Evolutionary conservation across 92 coral and sea anemone genomes (phyloP).

Genomic region (Scolanthus callimorphus): DNA sequence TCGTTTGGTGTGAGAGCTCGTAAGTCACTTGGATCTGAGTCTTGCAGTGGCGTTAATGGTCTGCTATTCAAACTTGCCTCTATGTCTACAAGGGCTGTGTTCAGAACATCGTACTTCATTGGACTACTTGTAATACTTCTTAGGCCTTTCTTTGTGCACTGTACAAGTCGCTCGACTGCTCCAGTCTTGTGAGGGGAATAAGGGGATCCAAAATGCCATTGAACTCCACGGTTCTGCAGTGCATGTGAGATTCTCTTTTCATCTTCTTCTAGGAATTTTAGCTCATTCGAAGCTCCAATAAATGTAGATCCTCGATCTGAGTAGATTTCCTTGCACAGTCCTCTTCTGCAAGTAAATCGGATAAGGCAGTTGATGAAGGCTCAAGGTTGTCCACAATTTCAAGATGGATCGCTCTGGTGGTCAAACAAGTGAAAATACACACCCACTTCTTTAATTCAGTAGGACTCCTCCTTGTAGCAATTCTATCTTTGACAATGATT

Average conservation of each 20-base stretch:
- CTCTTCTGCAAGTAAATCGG: not conserved
- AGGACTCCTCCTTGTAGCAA: not conserved
- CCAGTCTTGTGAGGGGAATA: not conserved
- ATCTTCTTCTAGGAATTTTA: not conserved
- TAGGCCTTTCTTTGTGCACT: not conserved
- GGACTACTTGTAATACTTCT: not conserved
- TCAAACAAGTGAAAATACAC: not conserved
- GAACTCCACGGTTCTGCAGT: not conserved
- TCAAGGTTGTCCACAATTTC: not conserved
- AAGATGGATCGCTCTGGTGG: slow-evolving; percentile 3
- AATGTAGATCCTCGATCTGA: not conserved
- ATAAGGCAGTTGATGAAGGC: slow-evolving; percentile 1
- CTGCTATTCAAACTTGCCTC: not conserved
- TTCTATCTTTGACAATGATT: not conserved
- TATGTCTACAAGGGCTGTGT: not conserved
- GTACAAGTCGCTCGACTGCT: not conserved
- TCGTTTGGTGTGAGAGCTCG: too few relatives aligned
- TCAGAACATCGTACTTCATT: not conserved
- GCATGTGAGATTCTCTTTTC: not conserved
- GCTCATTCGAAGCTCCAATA: not conserved
- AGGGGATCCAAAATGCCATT: not conserved
- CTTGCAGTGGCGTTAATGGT: not conserved
- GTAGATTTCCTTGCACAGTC: not conserved
- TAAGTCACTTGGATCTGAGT: not conserved
- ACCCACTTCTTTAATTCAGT: slow-evolving; percentile 2